phyloP scores from a whole-genome alignment of 1,140 invertebrate species.

The Andrena cerasifolii region DNA sequence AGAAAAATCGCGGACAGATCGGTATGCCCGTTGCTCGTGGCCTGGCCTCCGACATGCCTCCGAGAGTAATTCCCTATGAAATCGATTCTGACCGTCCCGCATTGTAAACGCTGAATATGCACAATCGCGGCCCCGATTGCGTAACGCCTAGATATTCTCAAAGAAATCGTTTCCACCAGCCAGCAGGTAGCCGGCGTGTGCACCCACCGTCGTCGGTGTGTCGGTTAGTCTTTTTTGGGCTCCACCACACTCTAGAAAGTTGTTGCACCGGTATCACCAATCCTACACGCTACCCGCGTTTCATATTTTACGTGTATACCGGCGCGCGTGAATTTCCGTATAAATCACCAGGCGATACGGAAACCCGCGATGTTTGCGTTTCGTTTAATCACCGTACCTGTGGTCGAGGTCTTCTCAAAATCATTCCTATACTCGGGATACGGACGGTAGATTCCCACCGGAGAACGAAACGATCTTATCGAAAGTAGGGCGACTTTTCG shows the following conservation, averaged over 20 bases:
- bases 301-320: slow-evolving; percentile 47
- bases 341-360: background rate
- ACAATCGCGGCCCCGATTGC: slow-evolving; percentile 52
- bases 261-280: slow-evolving; percentile 64
- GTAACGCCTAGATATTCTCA: slow-evolving; percentile 58
- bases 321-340: slow-evolving; percentile 7
- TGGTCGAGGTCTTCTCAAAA: too few species aligned
- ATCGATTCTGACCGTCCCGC: slow-evolving; percentile 60
- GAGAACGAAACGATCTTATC: too few species aligned
- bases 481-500: too few species aligned
- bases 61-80: slow-evolving; percentile 64
- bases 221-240: slow-evolving; percentile 56
- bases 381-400: background rate
- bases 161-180: slow-evolving; percentile 55
- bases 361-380: background rate
- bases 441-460: too few species aligned
- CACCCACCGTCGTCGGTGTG: slow-evolving; percentile 44
- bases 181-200: slow-evolving; percentile 54
- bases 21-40: slow-evolving; percentile 41
- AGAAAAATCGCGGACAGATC: slow-evolving; percentile 57
- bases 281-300: slow-evolving; percentile 54
- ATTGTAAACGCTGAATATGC: slow-evolving; percentile 62
- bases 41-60: slow-evolving; percentile 24
- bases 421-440: too few species aligned
- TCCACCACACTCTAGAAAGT: slow-evolving; percentile 64